phyloP scores from a whole-genome alignment of 2,113 vertebrate genomes.

The Terrapene triunguis region DNA sequence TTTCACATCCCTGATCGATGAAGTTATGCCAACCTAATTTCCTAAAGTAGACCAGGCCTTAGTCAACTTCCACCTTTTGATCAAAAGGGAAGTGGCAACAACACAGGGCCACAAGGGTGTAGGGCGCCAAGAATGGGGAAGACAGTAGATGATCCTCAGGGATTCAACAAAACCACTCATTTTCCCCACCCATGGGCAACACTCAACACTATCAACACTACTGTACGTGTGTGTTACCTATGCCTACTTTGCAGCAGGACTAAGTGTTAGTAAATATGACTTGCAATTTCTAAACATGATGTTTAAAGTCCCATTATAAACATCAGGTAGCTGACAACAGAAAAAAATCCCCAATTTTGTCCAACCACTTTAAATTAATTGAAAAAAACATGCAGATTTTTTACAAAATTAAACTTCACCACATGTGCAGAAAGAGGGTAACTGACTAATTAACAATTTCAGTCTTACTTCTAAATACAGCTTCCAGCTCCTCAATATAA shows the following conservation, averaged over 20 bases:
- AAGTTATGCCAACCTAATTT: no score
- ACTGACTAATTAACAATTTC: neutral
- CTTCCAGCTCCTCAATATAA: neutral
- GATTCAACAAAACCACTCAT: neutral
- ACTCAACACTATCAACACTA: neutral
- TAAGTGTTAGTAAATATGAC: neutral
- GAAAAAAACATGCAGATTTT: no score
- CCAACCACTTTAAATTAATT: neutral
- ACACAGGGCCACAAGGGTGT: neutral
- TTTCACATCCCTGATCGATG: neutral
- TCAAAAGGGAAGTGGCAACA: neutral
- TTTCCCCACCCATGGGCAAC: neutral
- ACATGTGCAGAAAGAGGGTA: neutral
- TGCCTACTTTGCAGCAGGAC: neutral
- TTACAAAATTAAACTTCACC: no score
- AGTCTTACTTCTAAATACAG: neutral
- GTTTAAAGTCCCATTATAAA: neutral
- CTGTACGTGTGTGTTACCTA: neutral
- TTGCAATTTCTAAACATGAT: rapidly evolving
- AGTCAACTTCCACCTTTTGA: neutral
- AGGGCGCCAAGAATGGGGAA: neutral
- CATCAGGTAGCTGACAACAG: neutral
- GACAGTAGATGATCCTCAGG: neutral
- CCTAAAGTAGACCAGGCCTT: no score
- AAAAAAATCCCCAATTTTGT: neutral